phyloP scores from a whole-genome alignment of 2,113 vertebrate genomes.

The Taurulus bubalis region DNA sequence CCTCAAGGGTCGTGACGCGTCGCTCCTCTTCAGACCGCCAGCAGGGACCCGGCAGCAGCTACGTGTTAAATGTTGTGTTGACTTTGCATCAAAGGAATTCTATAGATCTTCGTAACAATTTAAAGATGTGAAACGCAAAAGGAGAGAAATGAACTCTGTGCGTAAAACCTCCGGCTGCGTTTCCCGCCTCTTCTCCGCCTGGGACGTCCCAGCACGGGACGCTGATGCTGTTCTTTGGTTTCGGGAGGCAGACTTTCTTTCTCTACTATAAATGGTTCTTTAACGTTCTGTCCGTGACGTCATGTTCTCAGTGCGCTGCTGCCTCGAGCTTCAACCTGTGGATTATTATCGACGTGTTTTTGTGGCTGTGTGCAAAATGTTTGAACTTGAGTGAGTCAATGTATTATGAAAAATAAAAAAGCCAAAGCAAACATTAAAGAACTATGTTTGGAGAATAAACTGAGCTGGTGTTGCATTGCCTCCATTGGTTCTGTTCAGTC shows the following conservation, averaged over 20 bases:
- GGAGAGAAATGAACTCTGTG: background rate
- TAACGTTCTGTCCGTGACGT: conserved; percentile 11
- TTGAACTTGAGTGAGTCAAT: no score
- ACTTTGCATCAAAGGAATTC: conserved; percentile 17
- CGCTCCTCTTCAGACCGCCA: no score
- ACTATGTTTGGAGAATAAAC: conserved; percentile 55
- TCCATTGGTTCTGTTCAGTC: background rate
- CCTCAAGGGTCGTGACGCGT: no score
- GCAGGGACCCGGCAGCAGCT: no score
- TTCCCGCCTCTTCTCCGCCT: background rate
- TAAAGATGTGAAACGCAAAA: background rate
- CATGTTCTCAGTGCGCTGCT: no score
- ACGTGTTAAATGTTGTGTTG: background rate
- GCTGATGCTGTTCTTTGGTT: no score
- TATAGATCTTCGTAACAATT: background rate
- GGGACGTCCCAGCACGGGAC: background rate
- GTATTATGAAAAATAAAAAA: no score
- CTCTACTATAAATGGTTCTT: background rate
- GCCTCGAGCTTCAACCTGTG: conserved; percentile 20
- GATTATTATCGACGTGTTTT: conserved; percentile 20
- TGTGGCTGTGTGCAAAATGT: conserved; percentile 45
- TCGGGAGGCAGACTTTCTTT: background rate
- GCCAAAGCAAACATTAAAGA: no score
- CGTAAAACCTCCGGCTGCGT: background rate
- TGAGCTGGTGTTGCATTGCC: no score